A percentile compares a stretch with the other conserved stretches of the same genome.
These are phyloP conservation scores for Rotaria macrura DNA, from an alignment of 2,888 invertebrate species.

Conservation along the genomic window DNA sequence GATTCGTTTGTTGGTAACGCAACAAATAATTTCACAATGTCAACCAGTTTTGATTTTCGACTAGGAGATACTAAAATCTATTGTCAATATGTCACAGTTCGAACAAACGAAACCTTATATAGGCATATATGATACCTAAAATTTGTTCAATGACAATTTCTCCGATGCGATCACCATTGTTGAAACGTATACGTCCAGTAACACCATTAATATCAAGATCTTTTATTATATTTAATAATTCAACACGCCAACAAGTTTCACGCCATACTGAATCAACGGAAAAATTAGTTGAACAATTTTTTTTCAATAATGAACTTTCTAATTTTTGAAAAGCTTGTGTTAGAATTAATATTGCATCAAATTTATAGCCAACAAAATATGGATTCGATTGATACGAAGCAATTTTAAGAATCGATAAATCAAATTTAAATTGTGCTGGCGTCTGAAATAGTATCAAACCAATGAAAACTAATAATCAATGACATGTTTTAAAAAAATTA, in stretches of 20 bases:
- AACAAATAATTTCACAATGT: background rate
- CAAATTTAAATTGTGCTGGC: slow-evolving; percentile 14
- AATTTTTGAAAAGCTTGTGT: slow-evolving; percentile 84
- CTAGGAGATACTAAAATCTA: slow-evolving; percentile 1
- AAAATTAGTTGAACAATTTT: slow-evolving; percentile 26
- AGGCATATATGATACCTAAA: slow-evolving; percentile 56
- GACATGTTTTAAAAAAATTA: background rate
- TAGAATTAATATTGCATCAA: slow-evolving; percentile 95
- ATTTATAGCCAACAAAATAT: slow-evolving; percentile 84
- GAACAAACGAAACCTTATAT: background rate
- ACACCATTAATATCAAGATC: slow-evolving; percentile 28
- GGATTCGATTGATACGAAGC: background rate
- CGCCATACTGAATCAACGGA: background rate
- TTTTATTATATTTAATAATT: slow-evolving; percentile 26
- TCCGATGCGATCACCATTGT: slow-evolving; percentile 86
- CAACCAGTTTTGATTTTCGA: background rate
- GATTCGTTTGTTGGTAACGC: background rate
- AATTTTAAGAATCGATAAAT: background rate
- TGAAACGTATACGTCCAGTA: slow-evolving; percentile 68
- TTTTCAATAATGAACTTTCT: background rate
- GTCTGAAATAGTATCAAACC: background rate
- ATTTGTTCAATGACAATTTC: slow-evolving; percentile 85
- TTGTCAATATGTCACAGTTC: background rate
- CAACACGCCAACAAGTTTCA: slow-evolving; percentile 3
- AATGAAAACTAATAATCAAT: background rate